Base-by-base conservation (phyloP, 1,140 invertebrate species). In the Lanistes nyassanus region DNA sequence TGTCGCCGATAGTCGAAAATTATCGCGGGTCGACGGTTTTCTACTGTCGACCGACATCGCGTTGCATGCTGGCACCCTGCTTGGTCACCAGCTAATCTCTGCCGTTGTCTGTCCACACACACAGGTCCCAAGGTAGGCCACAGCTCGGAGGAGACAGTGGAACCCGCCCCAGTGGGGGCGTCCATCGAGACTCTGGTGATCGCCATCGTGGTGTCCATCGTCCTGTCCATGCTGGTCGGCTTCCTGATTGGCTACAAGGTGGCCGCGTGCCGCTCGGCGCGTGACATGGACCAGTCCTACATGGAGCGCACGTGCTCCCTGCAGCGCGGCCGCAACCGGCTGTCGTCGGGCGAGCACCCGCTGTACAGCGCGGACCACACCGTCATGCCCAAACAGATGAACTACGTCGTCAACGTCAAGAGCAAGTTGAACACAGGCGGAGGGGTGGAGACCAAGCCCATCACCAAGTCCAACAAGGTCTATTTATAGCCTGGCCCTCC, bases 241-340 rank as follows among this genome's bases (percentile, higher is more conserved):
- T 84, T 84, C 65, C 34, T 83, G 34, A 80, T 81, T 2, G 83
- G 83, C 37, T 84, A 80, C 75, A 83, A 79, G 77, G 81, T 84
- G 21, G 76, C 78, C 21, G 76, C 73, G 0, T 84, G 83, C 69
- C 71, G 82, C 3, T 36, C 67, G 23, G 66, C 75, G 4, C 70
- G 76, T 0, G 74, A 70, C 39, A 67, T 74, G 58, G 75, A 81
- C 70, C 58, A 75, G 5, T 76, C 75, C 55, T 79, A 74, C 60
- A 67, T 76, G 34, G 55, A 68, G 26, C 39, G 76, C 51, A 75
- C 70, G 56, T 77, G 73, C 42, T 76, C 80, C 2, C 56, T 81
- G 58, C 76, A 78, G 60, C 60, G 77, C 37, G 65, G 75, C 4
- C 69, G 74, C 19, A 81, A 81, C 75, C 60, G 80, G 0, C 64